A percentile compares a stretch with the other conserved stretches of the same genome.
Evolutionary conservation across 2,113 vertebrate genomes (phyloP).

Genomic region (Protomyctophum bolini): DNA sequence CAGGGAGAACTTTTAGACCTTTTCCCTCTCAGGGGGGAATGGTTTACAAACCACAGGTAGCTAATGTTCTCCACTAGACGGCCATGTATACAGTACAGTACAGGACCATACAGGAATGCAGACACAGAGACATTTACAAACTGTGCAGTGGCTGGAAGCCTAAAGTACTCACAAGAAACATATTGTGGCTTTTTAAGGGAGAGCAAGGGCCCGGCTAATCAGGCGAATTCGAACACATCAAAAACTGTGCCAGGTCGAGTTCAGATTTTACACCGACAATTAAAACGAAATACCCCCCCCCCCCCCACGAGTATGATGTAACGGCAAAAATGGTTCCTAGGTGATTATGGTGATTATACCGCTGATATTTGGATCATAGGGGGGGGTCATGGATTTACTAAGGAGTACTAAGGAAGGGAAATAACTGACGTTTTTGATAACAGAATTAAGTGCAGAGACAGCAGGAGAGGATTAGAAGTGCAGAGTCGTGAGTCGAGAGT

Average conservation of each 20-base stretch:
- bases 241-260: not conserved
- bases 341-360: too few species aligned
- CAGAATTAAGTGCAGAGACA: too few species aligned
- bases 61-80: conserved; percentile 14
- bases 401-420: too few species aligned
- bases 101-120: conserved; percentile 14
- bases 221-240: not conserved
- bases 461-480: too few species aligned
- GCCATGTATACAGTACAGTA: conserved; percentile 2
- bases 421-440: too few species aligned
- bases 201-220: not conserved
- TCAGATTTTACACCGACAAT: not conserved
- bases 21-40: conserved; percentile 7
- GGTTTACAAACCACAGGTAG: conserved; percentile 10
- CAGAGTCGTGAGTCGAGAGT: too few species aligned
- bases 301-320: too few species aligned
- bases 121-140: conserved; percentile 27
- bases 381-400: not conserved
- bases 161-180: conserved; percentile 28
- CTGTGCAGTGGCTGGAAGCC: not conserved
- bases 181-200: conserved; percentile 12
- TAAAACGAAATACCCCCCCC: too few species aligned
- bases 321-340: too few species aligned
- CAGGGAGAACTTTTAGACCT: conserved; percentile 1
- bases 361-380: not conserved